Evolutionary conservation across 2,113 vertebrate species (phyloP), one percentile per base, ranked within the genome.

Genomic region (Struthio camelus): DNA sequence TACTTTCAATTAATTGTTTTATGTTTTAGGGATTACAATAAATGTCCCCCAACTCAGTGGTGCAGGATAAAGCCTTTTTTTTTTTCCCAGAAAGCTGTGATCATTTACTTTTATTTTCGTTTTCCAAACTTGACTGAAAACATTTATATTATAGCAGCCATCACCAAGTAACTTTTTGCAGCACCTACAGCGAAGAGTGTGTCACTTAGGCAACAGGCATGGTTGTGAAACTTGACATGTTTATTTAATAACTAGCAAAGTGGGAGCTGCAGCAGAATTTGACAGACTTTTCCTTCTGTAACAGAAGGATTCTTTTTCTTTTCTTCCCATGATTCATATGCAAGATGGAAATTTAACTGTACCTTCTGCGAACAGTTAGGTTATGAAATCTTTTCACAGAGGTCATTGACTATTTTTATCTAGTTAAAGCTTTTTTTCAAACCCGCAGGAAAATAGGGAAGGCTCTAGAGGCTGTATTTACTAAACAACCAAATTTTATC

Each of bases 251-350:
- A n/a, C 1, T 14, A 65, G 36, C 30, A 6, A 50, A 50, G 38
- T 51, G 30, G 48, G 42, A 67, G 46, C 64, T 85, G 50, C 42
- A 65, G 59, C 71, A 86, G 40, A 51, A 13, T 0, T n/a, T 59
- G 32, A 13, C 48, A 22, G 0, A 6, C 7, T 28, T 9, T 70
- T 32, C 10, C 51, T 42, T 54, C 25, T 44, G 17, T n/a, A 65
- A 23, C 38, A 9, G 3, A 30, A 36, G 4, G 27, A 3, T 36
- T 46, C 24, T 13, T 17, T 34, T 75, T 28, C 53, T 11, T 22
- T 42, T 34, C 18, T 65, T 70, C 79, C 6, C 22, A 0, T 1
- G 12, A 4, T 14, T n/a, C 14, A 1, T 22, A 12, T 20, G n/a
- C 16, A 56, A 20, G 54, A 6, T 34, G 8, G 15, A 87, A 76